phyloP scores from a whole-genome alignment of 2,113 vertebrate species.

The Microcebus tavaratra region DNA sequence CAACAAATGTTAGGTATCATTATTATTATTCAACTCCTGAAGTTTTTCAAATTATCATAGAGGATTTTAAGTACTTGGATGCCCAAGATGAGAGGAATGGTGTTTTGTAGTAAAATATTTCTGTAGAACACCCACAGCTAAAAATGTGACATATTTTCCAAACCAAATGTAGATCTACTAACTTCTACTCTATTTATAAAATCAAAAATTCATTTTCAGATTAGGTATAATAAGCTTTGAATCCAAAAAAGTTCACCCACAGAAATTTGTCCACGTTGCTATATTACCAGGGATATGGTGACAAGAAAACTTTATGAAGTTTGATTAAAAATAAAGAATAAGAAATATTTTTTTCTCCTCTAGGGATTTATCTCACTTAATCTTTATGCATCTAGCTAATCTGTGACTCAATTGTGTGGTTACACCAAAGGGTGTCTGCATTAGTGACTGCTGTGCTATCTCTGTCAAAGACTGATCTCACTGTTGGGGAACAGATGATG shows the following conservation, averaged over 20 bases:
- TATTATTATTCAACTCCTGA: neutral
- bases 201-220: neutral
- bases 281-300: neutral
- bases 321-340: constrained; percentile 26
- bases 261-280: neutral
- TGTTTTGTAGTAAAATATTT: constrained; percentile 5
- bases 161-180: constrained; percentile 9
- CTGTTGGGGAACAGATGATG: neutral
- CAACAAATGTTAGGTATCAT: neutral
- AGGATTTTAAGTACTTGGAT: no score
- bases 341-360: neutral
- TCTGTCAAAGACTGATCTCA: neutral
- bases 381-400: neutral
- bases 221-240: constrained; percentile 15
- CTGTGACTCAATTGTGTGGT: neutral
- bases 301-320: constrained; percentile 19
- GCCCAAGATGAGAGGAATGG: neutral
- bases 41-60: neutral
- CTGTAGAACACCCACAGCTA: neutral
- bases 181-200: constrained; percentile 10
- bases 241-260: neutral
- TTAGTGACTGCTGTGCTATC: neutral
- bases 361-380: neutral
- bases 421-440: neutral
- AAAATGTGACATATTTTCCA: neutral